These are phyloP conservation scores for Halichondria panicea DNA, from an alignment of 37 sponge, comb jelly and placozoan species.

Conservation along the genomic window DNA sequence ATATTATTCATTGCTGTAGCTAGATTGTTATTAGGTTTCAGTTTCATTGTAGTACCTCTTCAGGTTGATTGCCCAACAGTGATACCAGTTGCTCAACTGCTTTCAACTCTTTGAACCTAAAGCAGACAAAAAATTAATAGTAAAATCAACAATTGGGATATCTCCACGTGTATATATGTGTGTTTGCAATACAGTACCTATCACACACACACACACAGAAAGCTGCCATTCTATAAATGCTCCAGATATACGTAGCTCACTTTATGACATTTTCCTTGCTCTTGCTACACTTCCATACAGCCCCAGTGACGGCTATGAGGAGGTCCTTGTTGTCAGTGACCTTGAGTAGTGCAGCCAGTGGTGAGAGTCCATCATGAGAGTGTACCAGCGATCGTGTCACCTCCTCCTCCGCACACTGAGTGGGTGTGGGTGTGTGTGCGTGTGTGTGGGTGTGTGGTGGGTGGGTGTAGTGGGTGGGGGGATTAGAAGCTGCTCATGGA, in stretches of 20 bases:
- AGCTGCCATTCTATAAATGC: no score
- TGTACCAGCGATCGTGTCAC: constrained; percentile 84
- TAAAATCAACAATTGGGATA: no score
- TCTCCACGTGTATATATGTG: no score
- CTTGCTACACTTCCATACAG: constrained; percentile 97
- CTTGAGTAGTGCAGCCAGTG: constrained; percentile 76
- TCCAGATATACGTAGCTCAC: no score
- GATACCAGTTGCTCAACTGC: constrained; percentile 86
- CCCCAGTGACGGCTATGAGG: constrained; percentile 91
- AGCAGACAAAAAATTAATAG: no score
- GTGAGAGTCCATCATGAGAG: constrained; percentile 87
- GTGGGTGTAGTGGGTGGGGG: no score
- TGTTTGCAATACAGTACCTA: no score
- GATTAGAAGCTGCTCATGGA: no score
- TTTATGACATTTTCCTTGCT: constrained; percentile 73
- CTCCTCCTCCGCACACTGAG: constrained; percentile 94
- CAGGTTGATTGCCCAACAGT: constrained; percentile 85
- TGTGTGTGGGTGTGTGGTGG: no score
- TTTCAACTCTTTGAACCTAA: constrained; percentile 82
- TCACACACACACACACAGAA: no score
- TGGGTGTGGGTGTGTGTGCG: no score
- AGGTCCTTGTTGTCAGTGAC: constrained; percentile 73
- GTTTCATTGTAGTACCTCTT: constrained; percentile 64
- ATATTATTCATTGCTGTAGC: no score
- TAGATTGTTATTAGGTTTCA: neutral